phyloP scores from a whole-genome alignment of 2,888 invertebrate genomes.

The Brachynemurus nebulosus region DNA sequence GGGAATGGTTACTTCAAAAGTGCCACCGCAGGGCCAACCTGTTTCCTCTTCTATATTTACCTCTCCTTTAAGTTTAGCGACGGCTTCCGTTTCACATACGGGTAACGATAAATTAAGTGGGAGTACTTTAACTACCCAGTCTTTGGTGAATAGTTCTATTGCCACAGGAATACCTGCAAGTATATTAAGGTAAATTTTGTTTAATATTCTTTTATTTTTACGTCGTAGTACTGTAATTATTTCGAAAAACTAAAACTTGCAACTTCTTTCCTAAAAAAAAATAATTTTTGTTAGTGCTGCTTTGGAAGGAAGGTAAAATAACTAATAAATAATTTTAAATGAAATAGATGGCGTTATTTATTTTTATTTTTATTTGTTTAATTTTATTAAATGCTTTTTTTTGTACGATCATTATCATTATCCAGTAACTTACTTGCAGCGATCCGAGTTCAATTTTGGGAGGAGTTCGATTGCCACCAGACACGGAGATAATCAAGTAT shows the following conservation, averaged over 20 bases:
- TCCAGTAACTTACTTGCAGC: constrained; percentile 40
- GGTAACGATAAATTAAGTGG: constrained; percentile 15
- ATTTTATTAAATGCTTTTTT: constrained; percentile 1
- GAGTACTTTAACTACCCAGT: constrained; percentile 21
- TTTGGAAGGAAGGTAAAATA: constrained; percentile 57
- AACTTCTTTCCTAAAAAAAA: constrained; percentile 1
- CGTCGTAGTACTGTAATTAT: not conserved
- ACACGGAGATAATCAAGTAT: constrained; percentile 82
- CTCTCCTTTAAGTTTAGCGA: constrained; percentile 30
- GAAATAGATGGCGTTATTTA: too few species aligned
- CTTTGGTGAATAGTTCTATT: constrained; percentile 25
- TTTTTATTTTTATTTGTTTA: constrained; percentile 12
- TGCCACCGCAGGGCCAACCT: constrained; percentile 16
- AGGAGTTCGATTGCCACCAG: constrained; percentile 71
- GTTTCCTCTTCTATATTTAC: constrained; percentile 29
- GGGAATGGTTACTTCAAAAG: constrained; percentile 21
- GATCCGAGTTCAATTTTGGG: constrained; percentile 73
- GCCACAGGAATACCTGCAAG: constrained; percentile 31
- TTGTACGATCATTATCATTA: too few species aligned
- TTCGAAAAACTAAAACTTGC: not conserved
- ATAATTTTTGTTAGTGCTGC: constrained; percentile 42
- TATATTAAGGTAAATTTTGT: constrained; percentile 32
- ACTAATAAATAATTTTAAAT: too few species aligned
- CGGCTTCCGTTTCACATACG: constrained; percentile 23
- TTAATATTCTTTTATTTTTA: constrained; percentile 3